Evolutionary conservation across 2,797 vertebrate species (phyloP), one percentile per base, ranked within the genome.

Genomic region (Sebastes steindachneri): DNA sequence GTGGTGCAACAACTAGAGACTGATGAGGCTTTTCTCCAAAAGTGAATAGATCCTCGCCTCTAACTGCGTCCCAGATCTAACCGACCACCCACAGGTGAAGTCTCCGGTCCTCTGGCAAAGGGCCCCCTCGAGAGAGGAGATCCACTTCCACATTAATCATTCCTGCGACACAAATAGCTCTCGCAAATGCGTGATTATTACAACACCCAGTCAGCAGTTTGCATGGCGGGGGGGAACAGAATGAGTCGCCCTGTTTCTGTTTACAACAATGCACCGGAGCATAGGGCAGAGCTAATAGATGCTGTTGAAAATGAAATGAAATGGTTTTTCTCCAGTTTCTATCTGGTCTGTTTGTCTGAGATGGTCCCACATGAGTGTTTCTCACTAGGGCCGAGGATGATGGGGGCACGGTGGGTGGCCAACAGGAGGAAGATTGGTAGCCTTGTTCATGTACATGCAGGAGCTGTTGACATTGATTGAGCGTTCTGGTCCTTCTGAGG

Each of bases 11-110:
- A 87, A 87, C 87, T 41, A 62, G 45, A 92, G 92, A 95, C 84
- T 76, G 89, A 94, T 92, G 92, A 91, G 87, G 77, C 84, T 74
- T 88, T 90, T 87, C 85, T 90, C 85, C 51, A 86, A 89, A 93
- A 86, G 88, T 88, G 92, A 93, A 89, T 68, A 64, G 88, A 90
- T 90, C 86, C 71, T 79, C 45, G 14, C 41, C 87, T 83, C 78
- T 86, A 88, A 91, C 88, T 75, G 85, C 45, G 88, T 90, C 91
- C 90, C 83, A 90, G 85, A 90, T 92, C 91, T 90, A 79, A 77
- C 76, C 41, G 89, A 90, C 92, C 94, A 92, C 91, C 92, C 90
- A 93, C 92, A 92, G 89, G 91, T 93, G 82, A 93, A 80, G 83
- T 80, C 83, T 91, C 80, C 79, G 59, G 71, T 88, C 89, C 81